Percentiles rank a stretch among this genome's conserved stretches.
phyloP scores from a whole-genome alignment of 2,113 vertebrate genomes.

The Pyrgilauda ruficollis region DNA sequence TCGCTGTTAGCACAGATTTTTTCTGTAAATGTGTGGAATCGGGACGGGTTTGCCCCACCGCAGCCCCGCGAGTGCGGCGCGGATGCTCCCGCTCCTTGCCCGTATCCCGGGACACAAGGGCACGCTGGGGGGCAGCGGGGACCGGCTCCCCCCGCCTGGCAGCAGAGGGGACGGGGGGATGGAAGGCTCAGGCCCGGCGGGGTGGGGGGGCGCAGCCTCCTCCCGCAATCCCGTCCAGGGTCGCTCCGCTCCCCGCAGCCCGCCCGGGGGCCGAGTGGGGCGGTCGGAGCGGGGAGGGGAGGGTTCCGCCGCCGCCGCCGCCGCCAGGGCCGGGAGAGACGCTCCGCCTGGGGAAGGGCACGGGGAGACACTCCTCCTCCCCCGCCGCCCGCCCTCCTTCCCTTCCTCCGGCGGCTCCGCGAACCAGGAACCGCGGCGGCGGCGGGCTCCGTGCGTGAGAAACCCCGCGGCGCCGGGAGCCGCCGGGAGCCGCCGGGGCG shows the following conservation, averaged over 20 bases:
- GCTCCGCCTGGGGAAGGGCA: conserved; percentile 44
- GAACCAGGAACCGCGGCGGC: conserved; percentile 43
- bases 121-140: background rate
- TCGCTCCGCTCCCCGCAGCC: background rate
- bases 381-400: conserved; percentile 22
- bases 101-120: background rate
- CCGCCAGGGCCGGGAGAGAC: conserved; percentile 26
- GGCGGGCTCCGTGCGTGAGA: background rate
- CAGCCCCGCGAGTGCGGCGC: background rate
- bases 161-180: background rate
- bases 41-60: background rate
- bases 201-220: background rate
- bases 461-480: background rate
- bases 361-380: conserved; percentile 10
- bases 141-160: background rate
- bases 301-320: background rate
- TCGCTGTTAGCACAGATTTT: background rate
- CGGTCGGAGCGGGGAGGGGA: background rate
- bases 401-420: conserved; percentile 33
- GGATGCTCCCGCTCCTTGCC: background rate
- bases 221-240: background rate
- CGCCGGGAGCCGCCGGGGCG: too few relatives aligned
- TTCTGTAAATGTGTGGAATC: background rate
- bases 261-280: background rate
- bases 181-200: background rate